Base-by-base conservation (phyloP, 2,888 invertebrate genomes). In the Epistrophe grossulariae region DNA sequence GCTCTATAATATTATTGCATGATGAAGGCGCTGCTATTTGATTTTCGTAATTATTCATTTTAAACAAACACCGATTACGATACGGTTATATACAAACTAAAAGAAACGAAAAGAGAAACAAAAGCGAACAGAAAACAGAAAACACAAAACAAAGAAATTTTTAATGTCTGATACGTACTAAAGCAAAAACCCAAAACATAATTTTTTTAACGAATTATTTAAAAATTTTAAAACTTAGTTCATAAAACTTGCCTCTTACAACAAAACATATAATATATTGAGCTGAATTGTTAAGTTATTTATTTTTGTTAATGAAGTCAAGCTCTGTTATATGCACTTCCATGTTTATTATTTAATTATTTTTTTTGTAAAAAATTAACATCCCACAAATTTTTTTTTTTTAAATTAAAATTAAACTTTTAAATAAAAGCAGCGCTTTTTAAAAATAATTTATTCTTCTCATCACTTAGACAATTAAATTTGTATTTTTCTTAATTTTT, bases 401-500 rank as follows among this genome's bases (percentile, higher is more conserved):
- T n/a, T n/a, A n/a, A n/a, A n/a, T 68, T 52, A n/a, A 40, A 40
- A 11, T 11, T 45, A 66, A 66, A 64, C 57, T 48, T 43, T 68
- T 48, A 24, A 48, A 48, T 43, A 77, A 81, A 84, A 84, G 84
- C 84, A 84, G 84, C 43, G 84, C 84, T 84, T 85, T 85, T 79
- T 17, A 13, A 31, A 19, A 76, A 45, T 24, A 68, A 4, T 43
- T 43, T 55, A 64, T 45, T 31, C 74, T 79, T 79, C 76, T 74
- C 66, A 79, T 74, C 57, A 79, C 68, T 70, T 19, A 40, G 68
- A 45, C 15, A 50, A 50, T 43, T 70, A 64, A 57, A 35, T 59
- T 83, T 79, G 83, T 83, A 79, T 87, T 87, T 87, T 87, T 83
- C 79, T 83, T 87, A 87, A 72, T 81, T 87, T 84, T 87, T 79